A percentile compares a stretch with the other conserved stretches of the same genome.
phyloP scores from a whole-genome alignment of 1,140 invertebrate genomes.

The Apocrypta bakeri region DNA sequence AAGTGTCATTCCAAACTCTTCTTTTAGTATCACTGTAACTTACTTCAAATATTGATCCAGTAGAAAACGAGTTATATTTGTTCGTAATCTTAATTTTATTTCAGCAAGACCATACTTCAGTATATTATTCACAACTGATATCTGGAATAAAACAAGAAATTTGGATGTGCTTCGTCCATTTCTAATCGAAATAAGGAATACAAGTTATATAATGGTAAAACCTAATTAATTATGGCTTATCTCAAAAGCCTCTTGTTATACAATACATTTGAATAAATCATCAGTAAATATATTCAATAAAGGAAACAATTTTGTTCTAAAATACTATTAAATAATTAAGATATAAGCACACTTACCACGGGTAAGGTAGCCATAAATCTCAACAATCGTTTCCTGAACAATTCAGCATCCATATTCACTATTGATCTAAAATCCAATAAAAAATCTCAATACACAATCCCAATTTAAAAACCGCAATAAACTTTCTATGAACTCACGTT shows the following conservation, averaged over 20 bases:
- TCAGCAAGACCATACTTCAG: constrained; percentile 96
- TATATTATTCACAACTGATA: constrained; percentile 93
- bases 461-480: neutral
- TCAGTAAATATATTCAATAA: neutral
- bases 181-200: constrained; percentile 18
- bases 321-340: neutral
- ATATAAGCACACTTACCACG: constrained; percentile 76
- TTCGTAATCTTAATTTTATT: constrained; percentile 92
- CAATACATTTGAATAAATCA: neutral
- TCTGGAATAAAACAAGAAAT: constrained; percentile 74
- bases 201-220: constrained; percentile 49
- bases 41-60: constrained; percentile 95
- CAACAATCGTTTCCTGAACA: constrained; percentile 85
- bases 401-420: constrained; percentile 86
- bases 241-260: neutral
- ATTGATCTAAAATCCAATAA: constrained; percentile 84
- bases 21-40: constrained; percentile 66
- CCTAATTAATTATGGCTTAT: constrained; percentile 2
- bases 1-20: neutral
- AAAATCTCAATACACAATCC: neutral
- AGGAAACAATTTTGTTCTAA: constrained; percentile 41
- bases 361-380: constrained; percentile 89
- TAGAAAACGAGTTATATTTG: constrained; percentile 89
- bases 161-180: neutral
- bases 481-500: constrained; percentile 81